A percentile compares a stretch with the other conserved stretches of the same genome.
phyloP scores from a whole-genome alignment of 2,888 invertebrate species.

The Busseola fusca region DNA sequence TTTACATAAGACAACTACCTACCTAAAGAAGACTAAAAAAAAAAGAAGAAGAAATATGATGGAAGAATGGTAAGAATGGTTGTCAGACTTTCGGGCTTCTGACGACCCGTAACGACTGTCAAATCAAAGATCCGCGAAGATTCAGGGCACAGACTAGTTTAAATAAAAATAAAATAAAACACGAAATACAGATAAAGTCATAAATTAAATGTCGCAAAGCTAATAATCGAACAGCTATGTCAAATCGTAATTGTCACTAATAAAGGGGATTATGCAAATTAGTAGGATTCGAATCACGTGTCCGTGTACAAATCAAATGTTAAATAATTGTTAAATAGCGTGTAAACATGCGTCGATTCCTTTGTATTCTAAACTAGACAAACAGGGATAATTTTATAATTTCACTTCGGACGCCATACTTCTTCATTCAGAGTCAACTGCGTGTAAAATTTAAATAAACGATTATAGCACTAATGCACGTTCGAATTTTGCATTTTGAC shows the following conservation, averaged over 20 bases:
- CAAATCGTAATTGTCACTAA: constrained; percentile 70
- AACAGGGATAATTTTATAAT: constrained; percentile 81
- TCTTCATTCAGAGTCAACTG: constrained; percentile 84
- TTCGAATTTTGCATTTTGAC: constrained; percentile 78
- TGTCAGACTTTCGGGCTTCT: neutral
- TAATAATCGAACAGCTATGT: constrained; percentile 69
- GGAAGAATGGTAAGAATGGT: too few relatives aligned
- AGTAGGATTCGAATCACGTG: constrained; percentile 75
- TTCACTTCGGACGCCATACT: constrained; percentile 74
- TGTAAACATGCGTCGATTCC: constrained; percentile 76
- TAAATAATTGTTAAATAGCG: constrained; percentile 86
- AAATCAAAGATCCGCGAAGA: neutral
- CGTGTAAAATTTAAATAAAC: constrained; percentile 88
- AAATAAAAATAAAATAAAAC: constrained; percentile 26
- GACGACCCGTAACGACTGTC: too few relatives aligned
- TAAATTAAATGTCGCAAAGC: constrained; percentile 61
- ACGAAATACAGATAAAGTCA: constrained; percentile 21
- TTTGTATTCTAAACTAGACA: constrained; percentile 78
- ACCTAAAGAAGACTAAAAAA: too few relatives aligned
- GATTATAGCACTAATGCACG: constrained; percentile 72
- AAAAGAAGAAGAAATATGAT: too few relatives aligned
- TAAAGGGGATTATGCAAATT: constrained; percentile 84
- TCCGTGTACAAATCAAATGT: constrained; percentile 77
- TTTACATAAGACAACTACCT: neutral
- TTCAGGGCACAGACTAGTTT: neutral